Evolutionary conservation across 2,113 vertebrate genomes (phyloP), one percentile per base, ranked within the genome.

Genomic region (Arothron firmamentum): DNA sequence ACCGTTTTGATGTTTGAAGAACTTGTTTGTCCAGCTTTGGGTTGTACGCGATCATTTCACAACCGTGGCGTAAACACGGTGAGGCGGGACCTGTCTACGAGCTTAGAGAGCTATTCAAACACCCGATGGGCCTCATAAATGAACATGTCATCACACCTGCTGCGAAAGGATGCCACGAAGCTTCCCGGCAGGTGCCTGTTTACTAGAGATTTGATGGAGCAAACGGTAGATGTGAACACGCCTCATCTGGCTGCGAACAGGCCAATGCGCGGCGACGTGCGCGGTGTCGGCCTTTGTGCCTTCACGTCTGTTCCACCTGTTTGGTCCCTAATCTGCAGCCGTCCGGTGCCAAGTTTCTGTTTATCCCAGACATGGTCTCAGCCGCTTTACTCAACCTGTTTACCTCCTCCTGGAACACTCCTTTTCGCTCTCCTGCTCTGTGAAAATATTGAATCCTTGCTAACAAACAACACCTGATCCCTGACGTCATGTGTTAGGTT

Each of bases 321-420:
- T 87, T 89, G 34, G 34, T 80, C 73, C 54, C 56, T 80, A 87
- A 90, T 88, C 83, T 80, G 65, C 72, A 70, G 28, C 60, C 46
- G 17, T 52, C 67, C 65, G 56, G 59, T 79, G 85, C 88, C 89
- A 90, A 85, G 89, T 91, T 90, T 91, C 90, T 90, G 88, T 91
- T 91, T 90, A 88, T 85, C 25, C 56, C 77, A 43, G 43, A 79
- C 68, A 80, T 75, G 53, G 18, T 70, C 67, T 77, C 77, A 77
- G 70, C 77, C 55, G 54, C 57, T 70, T 77, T 80, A 77, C 71
- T 63, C 17, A 55, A 52, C 57, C 69, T 77, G 80, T 87, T 88
- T 85, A 76, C 76, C 74, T 82, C 80, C 84, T 85, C 84, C 88
- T 84, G 77, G 83, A 81, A 72, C 79, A 34, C 75, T 85, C 79